These are phyloP conservation scores for Diplolepis rosae DNA, from an alignment of 2,888 invertebrate species.

Conservation along the genomic window DNA sequence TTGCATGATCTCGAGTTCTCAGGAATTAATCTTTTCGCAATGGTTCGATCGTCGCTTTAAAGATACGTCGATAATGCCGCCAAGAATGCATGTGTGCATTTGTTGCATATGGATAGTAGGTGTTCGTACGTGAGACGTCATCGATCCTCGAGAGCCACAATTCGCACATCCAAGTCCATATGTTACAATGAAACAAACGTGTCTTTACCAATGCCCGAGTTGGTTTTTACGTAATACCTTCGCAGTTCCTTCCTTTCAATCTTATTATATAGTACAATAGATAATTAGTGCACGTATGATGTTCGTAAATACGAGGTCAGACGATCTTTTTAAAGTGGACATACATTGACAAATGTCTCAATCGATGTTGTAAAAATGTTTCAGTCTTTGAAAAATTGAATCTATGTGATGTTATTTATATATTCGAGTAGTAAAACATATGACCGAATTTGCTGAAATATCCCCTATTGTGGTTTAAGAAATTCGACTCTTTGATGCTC, in stretches of 20 bases:
- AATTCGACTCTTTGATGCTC: too few relatives aligned
- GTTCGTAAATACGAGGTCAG: conserved; percentile 45
- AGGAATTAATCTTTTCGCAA: conserved; percentile 27
- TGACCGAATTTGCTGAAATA: too few relatives aligned
- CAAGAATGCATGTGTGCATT: conserved; percentile 13
- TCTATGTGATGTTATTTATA: too few relatives aligned
- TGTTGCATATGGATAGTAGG: background rate
- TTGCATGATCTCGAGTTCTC: conserved; percentile 15
- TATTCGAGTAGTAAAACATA: too few relatives aligned
- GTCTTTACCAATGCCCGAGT: background rate
- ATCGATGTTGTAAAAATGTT: too few relatives aligned
- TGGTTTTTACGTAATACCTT: conserved; percentile 50
- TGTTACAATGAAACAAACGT: background rate
- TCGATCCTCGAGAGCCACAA: conserved; percentile 36
- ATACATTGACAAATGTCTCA: too few relatives aligned
- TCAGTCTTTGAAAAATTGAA: too few relatives aligned
- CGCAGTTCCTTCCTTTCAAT: conserved; percentile 57
- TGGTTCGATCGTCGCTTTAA: conserved; percentile 22
- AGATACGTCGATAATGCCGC: conserved; percentile 25
- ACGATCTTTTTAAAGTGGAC: conserved; percentile 36
- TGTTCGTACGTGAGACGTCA: conserved; percentile 36
- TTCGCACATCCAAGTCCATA: conserved; percentile 37
- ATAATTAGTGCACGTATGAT: conserved; percentile 51
- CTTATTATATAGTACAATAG: conserved; percentile 52
- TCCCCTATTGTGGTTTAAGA: too few relatives aligned